Percentiles rank a stretch among this genome's conserved stretches.
These are phyloP conservation scores for Camponotus vicinus DNA, from an alignment of 1,140 invertebrate species.

Conservation along the genomic window DNA sequence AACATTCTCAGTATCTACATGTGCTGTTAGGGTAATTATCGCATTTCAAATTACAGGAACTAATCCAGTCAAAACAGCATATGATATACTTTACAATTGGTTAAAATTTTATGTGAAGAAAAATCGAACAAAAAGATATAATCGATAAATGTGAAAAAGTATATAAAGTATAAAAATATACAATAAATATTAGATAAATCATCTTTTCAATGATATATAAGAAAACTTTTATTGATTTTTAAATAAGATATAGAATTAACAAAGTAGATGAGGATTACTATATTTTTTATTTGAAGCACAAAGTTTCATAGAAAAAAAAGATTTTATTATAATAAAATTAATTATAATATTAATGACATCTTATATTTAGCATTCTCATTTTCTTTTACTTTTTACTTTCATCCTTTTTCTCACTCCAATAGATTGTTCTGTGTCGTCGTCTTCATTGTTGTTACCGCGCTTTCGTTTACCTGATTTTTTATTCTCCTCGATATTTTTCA, in stretches of 20 bases:
- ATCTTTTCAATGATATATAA: not conserved
- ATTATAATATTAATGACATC: slow-evolving; percentile 10
- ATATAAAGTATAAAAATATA: not conserved
- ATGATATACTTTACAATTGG: not conserved
- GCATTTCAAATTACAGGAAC: slow-evolving; percentile 21
- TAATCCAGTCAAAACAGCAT: not conserved
- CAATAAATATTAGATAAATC: not conserved
- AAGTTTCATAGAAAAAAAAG: not conserved
- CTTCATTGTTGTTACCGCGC: slow-evolving; percentile 86
- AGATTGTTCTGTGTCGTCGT: slow-evolving; percentile 92
- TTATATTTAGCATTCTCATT: slow-evolving; percentile 35
- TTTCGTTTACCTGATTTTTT: slow-evolving; percentile 89
- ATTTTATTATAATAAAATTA: slow-evolving; percentile 16
- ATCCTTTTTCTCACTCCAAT: slow-evolving; percentile 92
- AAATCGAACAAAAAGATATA: not conserved
- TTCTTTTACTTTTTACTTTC: slow-evolving; percentile 86
- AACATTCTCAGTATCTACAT: no score
- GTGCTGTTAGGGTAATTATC: no score
- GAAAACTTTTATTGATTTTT: not conserved
- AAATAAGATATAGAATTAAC: not conserved
- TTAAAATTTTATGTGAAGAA: not conserved
- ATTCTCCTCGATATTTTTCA: slow-evolving; percentile 94
- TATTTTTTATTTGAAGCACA: slow-evolving; percentile 8
- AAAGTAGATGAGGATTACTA: not conserved
- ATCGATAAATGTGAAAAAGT: not conserved